Percentiles rank a stretch among this genome's conserved stretches.
Evolutionary conservation across 2,888 invertebrate genomes (phyloP).

Genomic region (Macrophya annulata): DNA sequence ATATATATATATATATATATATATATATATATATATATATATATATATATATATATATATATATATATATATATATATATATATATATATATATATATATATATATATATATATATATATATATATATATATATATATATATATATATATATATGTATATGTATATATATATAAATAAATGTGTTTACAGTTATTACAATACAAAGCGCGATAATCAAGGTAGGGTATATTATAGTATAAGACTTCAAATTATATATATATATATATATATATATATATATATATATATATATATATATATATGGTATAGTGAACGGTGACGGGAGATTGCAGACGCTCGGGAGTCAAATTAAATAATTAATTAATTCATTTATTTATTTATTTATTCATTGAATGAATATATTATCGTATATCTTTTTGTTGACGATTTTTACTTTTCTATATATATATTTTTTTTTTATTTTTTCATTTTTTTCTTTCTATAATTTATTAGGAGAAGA

Average conservation of each 20-base stretch:
- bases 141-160: background rate
- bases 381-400: constrained; percentile 9
- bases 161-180: constrained; percentile 39
- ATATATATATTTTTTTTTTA: background rate
- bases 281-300: too few species aligned
- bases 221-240: background rate
- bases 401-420: background rate
- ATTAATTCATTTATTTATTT: background rate
- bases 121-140: constrained; percentile 57
- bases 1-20: too few species aligned
- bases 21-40: background rate
- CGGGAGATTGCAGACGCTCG: constrained; percentile 29
- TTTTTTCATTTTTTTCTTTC: background rate
- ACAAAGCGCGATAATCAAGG: constrained; percentile 43
- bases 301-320: constrained; percentile 11
- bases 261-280: too few species aligned
- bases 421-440: background rate
- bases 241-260: constrained; percentile 8
- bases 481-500: background rate
- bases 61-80: constrained; percentile 57
- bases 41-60: constrained; percentile 2
- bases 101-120: constrained; percentile 35
- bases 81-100: background rate
- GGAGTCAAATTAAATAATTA: background rate
- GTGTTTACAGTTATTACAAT: constrained; percentile 26